A percentile compares a stretch with the other conserved stretches of the same genome.
Evolutionary conservation across 2,888 invertebrate species (phyloP).

Genomic region (Lottia gigantea): DNA sequence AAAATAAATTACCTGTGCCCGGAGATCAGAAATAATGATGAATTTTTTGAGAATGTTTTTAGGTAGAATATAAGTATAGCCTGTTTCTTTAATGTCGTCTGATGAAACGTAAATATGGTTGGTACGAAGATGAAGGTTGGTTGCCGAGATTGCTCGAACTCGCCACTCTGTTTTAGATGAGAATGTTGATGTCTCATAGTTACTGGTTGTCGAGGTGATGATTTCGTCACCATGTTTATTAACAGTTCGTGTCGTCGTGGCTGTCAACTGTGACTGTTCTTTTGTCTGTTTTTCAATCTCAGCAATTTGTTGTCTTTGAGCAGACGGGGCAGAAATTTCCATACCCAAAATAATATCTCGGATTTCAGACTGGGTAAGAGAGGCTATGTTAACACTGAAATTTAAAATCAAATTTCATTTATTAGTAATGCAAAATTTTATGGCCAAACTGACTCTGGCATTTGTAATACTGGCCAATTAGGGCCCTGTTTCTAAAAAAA

Average conservation of each 20-base stretch:
- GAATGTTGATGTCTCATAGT: conserved; percentile 97
- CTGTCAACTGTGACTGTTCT: conserved; percentile 95
- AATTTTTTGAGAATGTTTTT: conserved; percentile 99
- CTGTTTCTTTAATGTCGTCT: conserved; percentile 99
- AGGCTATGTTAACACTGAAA: conserved; percentile 93
- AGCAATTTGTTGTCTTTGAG: conserved; percentile 98
- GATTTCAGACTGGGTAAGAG: conserved; percentile 98
- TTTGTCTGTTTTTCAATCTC: conserved; percentile 99
- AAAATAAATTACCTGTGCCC: conserved; percentile 80
- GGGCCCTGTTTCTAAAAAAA: too few relatives aligned
- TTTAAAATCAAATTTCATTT: too few relatives aligned
- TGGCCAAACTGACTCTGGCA: too few relatives aligned
- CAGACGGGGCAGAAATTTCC: conserved; percentile 99
- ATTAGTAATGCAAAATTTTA: too few relatives aligned
- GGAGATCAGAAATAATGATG: conserved; percentile 96
- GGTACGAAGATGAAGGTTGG: conserved; percentile 94
- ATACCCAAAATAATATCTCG: conserved; percentile 99
- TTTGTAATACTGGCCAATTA: too few relatives aligned
- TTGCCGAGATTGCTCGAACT: conserved; percentile 95
- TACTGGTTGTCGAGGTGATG: conserved; percentile 97
- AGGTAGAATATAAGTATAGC: conserved; percentile 85
- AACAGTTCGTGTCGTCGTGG: conserved; percentile 97
- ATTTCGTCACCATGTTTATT: conserved; percentile 99
- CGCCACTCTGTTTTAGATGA: conserved; percentile 99
- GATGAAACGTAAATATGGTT: conserved; percentile 99